These are phyloP conservation scores for Atta colombica DNA, from an alignment of 1,140 invertebrate genomes.

Conservation along the genomic window DNA sequence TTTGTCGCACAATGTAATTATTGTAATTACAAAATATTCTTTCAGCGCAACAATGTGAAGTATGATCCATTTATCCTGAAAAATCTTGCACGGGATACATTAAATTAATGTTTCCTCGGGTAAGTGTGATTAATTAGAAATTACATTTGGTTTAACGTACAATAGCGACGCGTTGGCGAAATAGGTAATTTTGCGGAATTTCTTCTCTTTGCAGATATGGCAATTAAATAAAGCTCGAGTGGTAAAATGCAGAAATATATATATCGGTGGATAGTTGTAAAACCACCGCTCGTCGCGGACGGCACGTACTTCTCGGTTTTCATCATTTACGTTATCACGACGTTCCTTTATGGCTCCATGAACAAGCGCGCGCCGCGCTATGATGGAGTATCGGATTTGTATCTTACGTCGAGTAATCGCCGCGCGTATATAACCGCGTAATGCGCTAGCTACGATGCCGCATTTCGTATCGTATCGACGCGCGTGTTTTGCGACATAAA, in stretches of 20 bases:
- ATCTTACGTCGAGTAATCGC: slow-evolving; percentile 71
- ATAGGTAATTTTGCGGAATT: slow-evolving; percentile 14
- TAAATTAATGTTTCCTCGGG: neutral
- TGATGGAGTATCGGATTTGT: slow-evolving; percentile 76
- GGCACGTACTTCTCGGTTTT: slow-evolving; percentile 76
- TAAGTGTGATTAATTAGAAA: slow-evolving; percentile 21
- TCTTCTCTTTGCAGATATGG: neutral
- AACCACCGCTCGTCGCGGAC: slow-evolving; percentile 61
- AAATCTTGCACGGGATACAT: neutral
- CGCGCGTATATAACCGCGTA: slow-evolving; percentile 68
- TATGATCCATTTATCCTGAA: neutral
- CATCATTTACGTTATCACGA: slow-evolving; percentile 77
- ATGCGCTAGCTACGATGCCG: slow-evolving; percentile 36
- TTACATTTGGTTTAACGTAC: slow-evolving; percentile 3
- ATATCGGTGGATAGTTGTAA: slow-evolving; percentile 53
- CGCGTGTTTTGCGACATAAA: slow-evolving; percentile 46
- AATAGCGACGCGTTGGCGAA: neutral
- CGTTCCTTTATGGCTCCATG: slow-evolving; percentile 73
- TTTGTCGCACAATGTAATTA: too few relatives aligned
- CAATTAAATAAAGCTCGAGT: slow-evolving; percentile 28
- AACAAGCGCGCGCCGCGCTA: slow-evolving; percentile 66
- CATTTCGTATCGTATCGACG: slow-evolving; percentile 47
- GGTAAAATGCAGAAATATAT: slow-evolving; percentile 33
- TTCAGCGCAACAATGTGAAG: neutral
- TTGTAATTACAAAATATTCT: neutral